Percentiles rank a stretch among this genome's conserved stretches.
phyloP scores from a whole-genome alignment of 2,113 vertebrate species.

The Poecilia latipinna region DNA sequence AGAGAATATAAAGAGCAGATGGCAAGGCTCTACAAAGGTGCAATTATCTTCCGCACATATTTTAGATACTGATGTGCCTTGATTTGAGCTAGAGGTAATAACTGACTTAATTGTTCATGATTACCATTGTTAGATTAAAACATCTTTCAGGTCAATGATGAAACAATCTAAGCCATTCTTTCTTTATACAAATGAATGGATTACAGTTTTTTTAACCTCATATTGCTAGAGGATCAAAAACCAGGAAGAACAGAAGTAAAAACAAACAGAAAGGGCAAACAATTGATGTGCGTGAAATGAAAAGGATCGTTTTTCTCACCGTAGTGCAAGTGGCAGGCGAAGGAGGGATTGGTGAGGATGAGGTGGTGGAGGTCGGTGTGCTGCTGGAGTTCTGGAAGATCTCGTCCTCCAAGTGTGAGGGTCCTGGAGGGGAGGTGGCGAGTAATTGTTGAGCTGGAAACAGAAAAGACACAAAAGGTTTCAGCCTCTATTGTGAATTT shows the following conservation, averaged over 20 bases:
- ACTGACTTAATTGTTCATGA: conserved; percentile 7
- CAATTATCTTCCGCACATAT: conserved; percentile 37
- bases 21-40: conserved; percentile 28
- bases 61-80: conserved; percentile 21
- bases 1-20: conserved; percentile 51
- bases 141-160: not conserved
- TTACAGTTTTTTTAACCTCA: not conserved
- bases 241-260: not conserved
- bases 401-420: conserved; percentile 89
- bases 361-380: conserved; percentile 92
- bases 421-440: conserved; percentile 88
- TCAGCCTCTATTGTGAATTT: not conserved
- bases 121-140: not conserved
- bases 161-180: conserved; percentile 4
- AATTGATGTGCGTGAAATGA: not conserved
- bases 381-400: conserved; percentile 93
- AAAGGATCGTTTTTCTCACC: conserved; percentile 56
- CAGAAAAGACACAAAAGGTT: not conserved
- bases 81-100: not conserved
- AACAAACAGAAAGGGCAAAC: not conserved
- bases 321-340: conserved; percentile 89
- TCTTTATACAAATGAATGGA: not conserved
- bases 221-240: not conserved
- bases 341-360: conserved; percentile 89
- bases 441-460: conserved; percentile 78